A percentile compares a stretch with the other conserved stretches of the same genome.
Conservation (phyloP, 2,888 invertebrate genomes). For the Nomada lathburiana region DNA sequence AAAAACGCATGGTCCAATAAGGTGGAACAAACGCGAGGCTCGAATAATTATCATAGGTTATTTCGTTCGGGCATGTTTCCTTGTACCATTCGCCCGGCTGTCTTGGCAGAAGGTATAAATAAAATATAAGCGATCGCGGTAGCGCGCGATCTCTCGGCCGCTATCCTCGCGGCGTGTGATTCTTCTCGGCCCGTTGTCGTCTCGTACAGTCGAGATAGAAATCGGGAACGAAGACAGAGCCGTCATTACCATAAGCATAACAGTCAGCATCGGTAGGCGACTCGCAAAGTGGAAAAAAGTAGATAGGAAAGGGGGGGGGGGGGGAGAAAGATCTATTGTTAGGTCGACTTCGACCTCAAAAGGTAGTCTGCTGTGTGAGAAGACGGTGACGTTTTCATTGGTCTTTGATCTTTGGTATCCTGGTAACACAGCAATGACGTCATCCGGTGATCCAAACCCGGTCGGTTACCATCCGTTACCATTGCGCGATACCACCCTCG, state of each 20-base stretch:
- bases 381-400: slow-evolving; percentile 64
- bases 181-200: slow-evolving; percentile 2
- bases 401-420: slow-evolving; percentile 70
- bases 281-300: no score
- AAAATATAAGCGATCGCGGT: slow-evolving; percentile 48
- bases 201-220: slow-evolving; percentile 23
- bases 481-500: slow-evolving; percentile 63
- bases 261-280: slow-evolving; percentile 5
- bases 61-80: slow-evolving; percentile 16
- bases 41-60: slow-evolving; percentile 38
- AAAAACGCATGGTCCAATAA: slow-evolving; percentile 14
- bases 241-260: slow-evolving; percentile 54
- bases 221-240: slow-evolving; percentile 37
- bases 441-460: slow-evolving; percentile 69
- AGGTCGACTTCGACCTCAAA: slow-evolving; percentile 31
- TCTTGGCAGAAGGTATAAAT: slow-evolving; percentile 44
- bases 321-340: slow-evolving; percentile 41
- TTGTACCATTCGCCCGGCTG: slow-evolving; percentile 16
- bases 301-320: neutral
- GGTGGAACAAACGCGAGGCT: neutral
- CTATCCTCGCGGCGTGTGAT: slow-evolving; percentile 33
- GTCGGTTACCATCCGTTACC: slow-evolving; percentile 69
- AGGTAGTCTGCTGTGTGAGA: slow-evolving; percentile 5
- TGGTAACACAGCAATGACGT: slow-evolving; percentile 71
- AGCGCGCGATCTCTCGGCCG: slow-evolving; percentile 11